phyloP scores from a whole-genome alignment of 2,797 vertebrate species.

The Melanotaenia nigrans region DNA sequence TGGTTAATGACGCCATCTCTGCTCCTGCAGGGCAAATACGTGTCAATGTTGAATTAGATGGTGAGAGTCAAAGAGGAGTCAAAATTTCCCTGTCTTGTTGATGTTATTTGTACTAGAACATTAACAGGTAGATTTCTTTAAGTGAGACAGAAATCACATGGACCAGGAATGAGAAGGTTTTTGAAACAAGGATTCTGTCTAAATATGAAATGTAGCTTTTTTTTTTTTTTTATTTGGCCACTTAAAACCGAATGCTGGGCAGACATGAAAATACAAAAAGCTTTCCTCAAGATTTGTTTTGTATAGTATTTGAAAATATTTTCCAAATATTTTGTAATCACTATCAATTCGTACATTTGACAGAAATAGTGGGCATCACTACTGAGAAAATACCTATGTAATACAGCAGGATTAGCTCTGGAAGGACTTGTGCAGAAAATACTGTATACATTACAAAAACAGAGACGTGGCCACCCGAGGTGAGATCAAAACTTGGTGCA shows the following conservation, averaged over 20 bases:
- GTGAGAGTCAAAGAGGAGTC: slow-evolving; percentile 11
- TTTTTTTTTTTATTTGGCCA: neutral
- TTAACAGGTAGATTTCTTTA: neutral
- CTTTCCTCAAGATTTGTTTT: neutral
- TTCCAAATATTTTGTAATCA: neutral
- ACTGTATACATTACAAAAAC: neutral
- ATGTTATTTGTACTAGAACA: neutral
- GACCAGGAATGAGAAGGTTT: neutral
- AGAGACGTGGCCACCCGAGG: neutral
- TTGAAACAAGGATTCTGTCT: neutral
- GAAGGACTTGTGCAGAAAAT: no score
- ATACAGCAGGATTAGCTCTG: no score
- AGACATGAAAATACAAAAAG: neutral
- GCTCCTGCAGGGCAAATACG: slow-evolving; percentile 23
- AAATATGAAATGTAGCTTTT: neutral
- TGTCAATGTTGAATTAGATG: slow-evolving; percentile 8
- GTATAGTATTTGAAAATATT: neutral
- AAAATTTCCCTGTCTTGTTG: neutral
- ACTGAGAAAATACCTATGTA: no score
- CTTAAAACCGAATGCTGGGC: neutral
- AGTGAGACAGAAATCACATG: neutral
- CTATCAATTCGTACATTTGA: neutral
- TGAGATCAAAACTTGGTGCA: neutral
- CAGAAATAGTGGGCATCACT: no score
- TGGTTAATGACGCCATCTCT: slow-evolving; percentile 16